Evolutionary conservation across 2,888 invertebrate genomes (phyloP), one percentile per base, ranked within the genome.

Genomic region (Lamproptera curius): DNA sequence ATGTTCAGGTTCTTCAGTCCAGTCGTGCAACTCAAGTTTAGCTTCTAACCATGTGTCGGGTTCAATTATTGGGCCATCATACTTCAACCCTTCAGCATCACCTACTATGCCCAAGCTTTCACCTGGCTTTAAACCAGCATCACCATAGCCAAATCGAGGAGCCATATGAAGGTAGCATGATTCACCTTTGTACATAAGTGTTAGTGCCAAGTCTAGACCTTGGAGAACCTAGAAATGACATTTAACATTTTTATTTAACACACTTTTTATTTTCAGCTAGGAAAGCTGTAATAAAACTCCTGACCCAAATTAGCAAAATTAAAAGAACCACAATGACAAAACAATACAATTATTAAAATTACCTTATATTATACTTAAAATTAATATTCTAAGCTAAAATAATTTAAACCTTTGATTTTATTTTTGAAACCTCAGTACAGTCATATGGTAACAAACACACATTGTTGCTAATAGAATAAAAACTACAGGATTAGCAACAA

Each of bases 111-210:
- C 86, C 16, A 84, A 57, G 40, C 77, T 80, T 49, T 86, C 86
- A 0, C 83, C 85, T 0, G 78, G 56, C 36, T 94, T 70, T 28
- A 92, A 77, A 0, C 97, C 97, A 39, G 89, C 70, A 1, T 90
- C 86, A 0, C 97, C 97, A 70, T 94, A 98, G 1, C 92, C 97
- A 81, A 97, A 95, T 58, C 96, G 89, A 2, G 95, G 89, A 53
- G 92, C 91, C 42, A 97, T 86, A 68, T 91, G 89, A 38, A 97
- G 75, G 56, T 92, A 88, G 48, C 95, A 92, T 58, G 90, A 87
- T 85, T 98, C 97, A 0, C 92, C 94, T 62, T 92, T 87, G 68
- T 94, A 91, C 97, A 97, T 97, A 59, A 97, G 81, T 16, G 95
- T 93, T 55, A 97, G 75, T 13, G 93, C 92, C 77, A 97, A 89